Conservation (phyloP, 2,888 invertebrate species). For the Drosophila mulleri region DNA sequence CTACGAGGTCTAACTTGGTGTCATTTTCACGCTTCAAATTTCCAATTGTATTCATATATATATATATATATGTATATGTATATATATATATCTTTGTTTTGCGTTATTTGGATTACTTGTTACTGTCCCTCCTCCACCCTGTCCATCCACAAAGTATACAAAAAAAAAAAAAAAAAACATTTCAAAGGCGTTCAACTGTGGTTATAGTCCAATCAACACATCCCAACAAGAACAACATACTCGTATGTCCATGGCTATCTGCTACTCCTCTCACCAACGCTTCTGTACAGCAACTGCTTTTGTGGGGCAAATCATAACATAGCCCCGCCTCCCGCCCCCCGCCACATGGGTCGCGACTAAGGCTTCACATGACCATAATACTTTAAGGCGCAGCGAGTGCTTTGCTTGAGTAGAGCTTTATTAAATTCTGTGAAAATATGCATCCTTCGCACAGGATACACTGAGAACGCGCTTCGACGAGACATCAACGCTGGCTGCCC, state of each 20-base stretch:
- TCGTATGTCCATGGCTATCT: conserved; percentile 31
- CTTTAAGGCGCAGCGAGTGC: conserved; percentile 12
- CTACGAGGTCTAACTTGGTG: conserved; percentile 79
- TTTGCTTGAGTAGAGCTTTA: conserved; percentile 21
- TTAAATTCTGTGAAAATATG: conserved; percentile 47
- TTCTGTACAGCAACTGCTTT: conserved; percentile 61
- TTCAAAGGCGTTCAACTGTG: conserved; percentile 67
- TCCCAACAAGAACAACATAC: conserved; percentile 38
- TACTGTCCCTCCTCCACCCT: conserved; percentile 26
- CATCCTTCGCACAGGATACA: conserved; percentile 70
- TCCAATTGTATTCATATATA: conserved; percentile 30
- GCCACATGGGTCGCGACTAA: conserved; percentile 7
- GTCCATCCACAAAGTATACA: conserved; percentile 6
- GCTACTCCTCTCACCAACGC: conserved; percentile 54
- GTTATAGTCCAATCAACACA: conserved; percentile 44
- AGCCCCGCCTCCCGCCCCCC: background rate
- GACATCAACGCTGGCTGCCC: conserved; percentile 60
- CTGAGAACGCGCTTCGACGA: conserved; percentile 72
- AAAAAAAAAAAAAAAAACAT: background rate
- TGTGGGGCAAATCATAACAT: conserved; percentile 21
- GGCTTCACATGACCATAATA: conserved; percentile 12
- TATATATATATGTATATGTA: conserved; percentile 17
- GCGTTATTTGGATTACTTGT: conserved; percentile 58
- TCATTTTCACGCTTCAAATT: conserved; percentile 79
- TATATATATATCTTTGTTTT: conserved; percentile 24